Percentiles rank a stretch among this genome's conserved stretches.
Evolutionary conservation across 1,140 invertebrate genomes (phyloP).

Genomic region (Nasonia giraulti): DNA sequence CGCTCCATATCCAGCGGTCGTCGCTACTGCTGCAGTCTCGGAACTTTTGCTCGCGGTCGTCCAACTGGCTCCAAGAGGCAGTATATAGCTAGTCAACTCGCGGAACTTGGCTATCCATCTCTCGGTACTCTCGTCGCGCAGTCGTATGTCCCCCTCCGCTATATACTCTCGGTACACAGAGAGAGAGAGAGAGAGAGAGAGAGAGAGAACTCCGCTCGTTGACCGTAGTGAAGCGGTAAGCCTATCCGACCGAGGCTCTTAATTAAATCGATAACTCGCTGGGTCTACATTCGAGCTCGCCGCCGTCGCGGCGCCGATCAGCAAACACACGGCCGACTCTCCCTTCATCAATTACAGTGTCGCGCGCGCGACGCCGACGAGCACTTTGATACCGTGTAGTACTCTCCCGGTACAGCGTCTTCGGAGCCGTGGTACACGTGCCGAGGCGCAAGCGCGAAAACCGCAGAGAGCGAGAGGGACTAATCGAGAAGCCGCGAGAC

Average conservation of each 20-base stretch:
- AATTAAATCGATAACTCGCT: conserved; percentile 65
- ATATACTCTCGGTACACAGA: not conserved
- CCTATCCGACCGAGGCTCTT: conserved; percentile 53
- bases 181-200: not conserved
- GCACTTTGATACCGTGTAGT: conserved; percentile 33
- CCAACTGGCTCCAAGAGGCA: not conserved
- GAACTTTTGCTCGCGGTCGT: not conserved
- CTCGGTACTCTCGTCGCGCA: not conserved
- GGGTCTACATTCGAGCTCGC: conserved; percentile 43
- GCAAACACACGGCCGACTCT: conserved; percentile 53
- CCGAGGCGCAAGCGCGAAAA: not conserved
- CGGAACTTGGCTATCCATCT: conserved; percentile 8
- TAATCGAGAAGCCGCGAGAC: conserved; percentile 35
- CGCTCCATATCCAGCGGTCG: not conserved
- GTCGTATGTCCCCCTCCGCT: too few species aligned
- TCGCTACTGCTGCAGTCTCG: too few species aligned
- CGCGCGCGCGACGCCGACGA: not conserved
- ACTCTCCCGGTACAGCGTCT: not conserved
- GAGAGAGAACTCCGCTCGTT: not conserved
- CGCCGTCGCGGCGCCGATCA: conserved; percentile 53
- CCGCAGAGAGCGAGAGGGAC: conserved; percentile 30
- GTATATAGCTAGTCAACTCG: not conserved
- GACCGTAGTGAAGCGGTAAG: conserved; percentile 33
- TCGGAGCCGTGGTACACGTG: too few species aligned
- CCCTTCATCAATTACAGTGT: conserved; percentile 50